A percentile compares a stretch with the other conserved stretches of the same genome.
These are phyloP conservation scores for Habroteleia sp. DNA, from an alignment of 2,888 invertebrate genomes.

Conservation along the genomic window DNA sequence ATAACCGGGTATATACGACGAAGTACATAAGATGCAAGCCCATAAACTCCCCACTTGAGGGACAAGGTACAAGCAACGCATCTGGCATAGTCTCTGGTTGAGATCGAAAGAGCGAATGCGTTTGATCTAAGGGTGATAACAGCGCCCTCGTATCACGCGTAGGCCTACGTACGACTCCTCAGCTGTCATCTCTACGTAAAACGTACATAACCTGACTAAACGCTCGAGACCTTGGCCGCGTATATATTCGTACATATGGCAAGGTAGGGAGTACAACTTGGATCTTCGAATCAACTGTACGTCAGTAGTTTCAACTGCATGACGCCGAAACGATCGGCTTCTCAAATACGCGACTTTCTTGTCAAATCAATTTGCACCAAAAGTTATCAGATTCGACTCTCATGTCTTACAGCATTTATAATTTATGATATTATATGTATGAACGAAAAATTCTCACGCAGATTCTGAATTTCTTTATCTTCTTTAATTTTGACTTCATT, in stretches of 20 bases:
- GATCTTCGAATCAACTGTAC: constrained; percentile 58
- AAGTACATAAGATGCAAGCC: constrained; percentile 78
- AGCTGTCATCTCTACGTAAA: constrained; percentile 60
- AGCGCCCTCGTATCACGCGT: constrained; percentile 30
- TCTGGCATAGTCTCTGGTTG: constrained; percentile 67
- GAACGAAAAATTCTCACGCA: too few species aligned
- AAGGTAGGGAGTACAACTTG: constrained; percentile 55
- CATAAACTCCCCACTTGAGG: constrained; percentile 75
- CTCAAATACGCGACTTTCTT: constrained; percentile 25
- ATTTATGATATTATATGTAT: too few species aligned
- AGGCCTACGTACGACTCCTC: constrained; percentile 47
- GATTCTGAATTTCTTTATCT: too few species aligned
- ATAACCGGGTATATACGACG: constrained; percentile 78
- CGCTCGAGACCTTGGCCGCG: constrained; percentile 63
- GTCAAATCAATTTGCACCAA: neutral
- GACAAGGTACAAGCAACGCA: constrained; percentile 42
- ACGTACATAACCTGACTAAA: constrained; percentile 68
- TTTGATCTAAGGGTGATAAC: constrained; percentile 48
- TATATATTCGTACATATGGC: constrained; percentile 61
- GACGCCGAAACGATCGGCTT: constrained; percentile 66
- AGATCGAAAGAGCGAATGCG: constrained; percentile 68
- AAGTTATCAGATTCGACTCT: constrained; percentile 1
- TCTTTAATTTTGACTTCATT: too few species aligned
- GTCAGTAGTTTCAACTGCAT: constrained; percentile 70
- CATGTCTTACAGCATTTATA: too few species aligned